These are phyloP conservation scores for Danaus plexippus DNA, from an alignment of 1,140 invertebrate species.

Conservation along the genomic window DNA sequence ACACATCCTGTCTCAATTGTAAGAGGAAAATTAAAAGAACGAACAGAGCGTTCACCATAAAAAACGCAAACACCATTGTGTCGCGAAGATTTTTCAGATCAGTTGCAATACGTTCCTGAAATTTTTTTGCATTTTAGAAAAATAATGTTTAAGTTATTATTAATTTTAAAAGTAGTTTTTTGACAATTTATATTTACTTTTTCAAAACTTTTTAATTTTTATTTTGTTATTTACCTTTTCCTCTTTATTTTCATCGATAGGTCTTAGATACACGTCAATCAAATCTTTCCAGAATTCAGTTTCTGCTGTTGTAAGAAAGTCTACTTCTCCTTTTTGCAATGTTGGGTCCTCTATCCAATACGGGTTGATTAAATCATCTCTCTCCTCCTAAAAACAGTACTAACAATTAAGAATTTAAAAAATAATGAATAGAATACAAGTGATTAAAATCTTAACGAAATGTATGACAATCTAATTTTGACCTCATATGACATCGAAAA, in stretches of 20 bases:
- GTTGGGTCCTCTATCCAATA: conserved; percentile 95
- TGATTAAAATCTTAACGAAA: too few relatives aligned
- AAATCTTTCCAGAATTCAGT: conserved; percentile 95
- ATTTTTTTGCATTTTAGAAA: conserved; percentile 4
- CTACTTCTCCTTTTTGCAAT: conserved; percentile 90
- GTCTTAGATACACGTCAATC: conserved; percentile 91
- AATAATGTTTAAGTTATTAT: conserved; percentile 1
- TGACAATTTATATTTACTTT: neutral
- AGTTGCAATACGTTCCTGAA: conserved; percentile 86
- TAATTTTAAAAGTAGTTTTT: neutral
- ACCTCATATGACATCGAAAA: too few relatives aligned
- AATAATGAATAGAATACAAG: too few relatives aligned
- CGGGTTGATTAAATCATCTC: conserved; percentile 89
- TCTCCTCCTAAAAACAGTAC: conserved; percentile 72
- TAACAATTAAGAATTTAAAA: neutral
- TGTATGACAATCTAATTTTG: too few relatives aligned
- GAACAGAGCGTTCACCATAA: conserved; percentile 98
- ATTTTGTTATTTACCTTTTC: conserved; percentile 76
- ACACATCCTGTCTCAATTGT: conserved; percentile 93
- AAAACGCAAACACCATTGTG: conserved; percentile 94
- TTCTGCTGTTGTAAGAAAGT: conserved; percentile 87
- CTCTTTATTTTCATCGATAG: conserved; percentile 93
- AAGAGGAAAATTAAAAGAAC: conserved; percentile 96
- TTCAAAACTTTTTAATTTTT: neutral
- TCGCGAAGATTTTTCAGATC: conserved; percentile 93